phyloP scores from a whole-genome alignment of 2,113 vertebrate genomes.

The Elgaria multicarinata region DNA sequence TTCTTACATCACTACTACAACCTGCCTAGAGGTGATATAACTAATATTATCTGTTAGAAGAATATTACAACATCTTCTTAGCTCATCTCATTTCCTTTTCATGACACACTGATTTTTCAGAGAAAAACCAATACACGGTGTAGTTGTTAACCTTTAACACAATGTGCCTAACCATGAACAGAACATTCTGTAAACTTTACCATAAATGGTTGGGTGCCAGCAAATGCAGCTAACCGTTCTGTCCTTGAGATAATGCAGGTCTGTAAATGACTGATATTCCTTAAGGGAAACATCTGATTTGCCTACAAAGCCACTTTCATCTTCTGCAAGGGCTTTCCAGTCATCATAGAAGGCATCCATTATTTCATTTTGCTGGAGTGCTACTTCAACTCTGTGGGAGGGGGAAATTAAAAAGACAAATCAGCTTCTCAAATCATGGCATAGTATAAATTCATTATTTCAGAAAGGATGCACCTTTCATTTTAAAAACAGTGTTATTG shows the following conservation, averaged over 20 bases:
- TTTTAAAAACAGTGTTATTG: neutral
- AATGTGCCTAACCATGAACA: neutral
- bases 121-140: constrained; percentile 16
- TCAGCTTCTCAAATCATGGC: neutral
- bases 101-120: neutral
- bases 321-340: constrained; percentile 81
- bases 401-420: constrained; percentile 38
- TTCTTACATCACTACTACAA: neutral
- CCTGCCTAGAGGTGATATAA: neutral
- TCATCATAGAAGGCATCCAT: constrained; percentile 87
- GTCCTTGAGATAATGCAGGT: constrained; percentile 78
- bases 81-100: neutral
- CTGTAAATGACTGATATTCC: constrained; percentile 85
- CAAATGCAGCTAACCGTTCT: constrained; percentile 85
- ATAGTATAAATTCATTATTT: neutral
- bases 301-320: constrained; percentile 74
- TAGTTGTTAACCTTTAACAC: constrained; percentile 5
- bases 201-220: constrained; percentile 91
- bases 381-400: constrained; percentile 82
- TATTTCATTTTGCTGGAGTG: constrained; percentile 90
- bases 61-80: neutral
- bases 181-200: constrained; percentile 72
- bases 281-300: constrained; percentile 80
- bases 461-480: neutral
- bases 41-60: neutral